These are phyloP conservation scores for Lasioglossum morio DNA, from an alignment of 2,888 invertebrate species.

Conservation along the genomic window DNA sequence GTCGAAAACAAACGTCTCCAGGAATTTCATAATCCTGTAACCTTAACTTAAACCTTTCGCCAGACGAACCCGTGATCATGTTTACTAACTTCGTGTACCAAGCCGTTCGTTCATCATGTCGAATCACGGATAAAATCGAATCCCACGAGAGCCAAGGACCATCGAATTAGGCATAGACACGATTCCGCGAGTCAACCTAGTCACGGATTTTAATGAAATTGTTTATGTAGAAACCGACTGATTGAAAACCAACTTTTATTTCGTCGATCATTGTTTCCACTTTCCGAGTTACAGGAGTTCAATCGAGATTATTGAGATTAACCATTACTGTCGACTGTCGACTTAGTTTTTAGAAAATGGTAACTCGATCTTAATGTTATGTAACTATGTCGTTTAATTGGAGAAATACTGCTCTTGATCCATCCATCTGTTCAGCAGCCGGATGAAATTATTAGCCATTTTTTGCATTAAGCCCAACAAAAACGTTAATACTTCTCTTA, in stretches of 20 bases:
- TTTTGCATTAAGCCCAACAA: too few species aligned
- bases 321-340: too few species aligned
- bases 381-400: background rate
- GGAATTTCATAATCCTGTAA: constrained; percentile 31
- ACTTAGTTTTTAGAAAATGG: background rate
- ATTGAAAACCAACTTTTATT: background rate
- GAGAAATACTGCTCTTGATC: background rate
- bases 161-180: background rate
- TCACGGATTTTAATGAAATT: background rate
- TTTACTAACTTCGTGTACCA: constrained; percentile 21
- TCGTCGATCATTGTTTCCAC: background rate
- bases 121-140: background rate
- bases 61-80: constrained; percentile 26
- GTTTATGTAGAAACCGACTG: too few species aligned
- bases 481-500: too few species aligned
- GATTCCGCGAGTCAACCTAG: background rate
- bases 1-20: constrained; percentile 51
- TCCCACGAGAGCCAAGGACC: background rate
- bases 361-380: background rate
- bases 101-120: background rate
- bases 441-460: too few species aligned
- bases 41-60: constrained; percentile 50
- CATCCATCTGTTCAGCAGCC: too few species aligned
- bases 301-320: too few species aligned
- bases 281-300: background rate